Evolutionary conservation across 2,113 vertebrate genomes (phyloP).

Genomic region (Actenoides hombroni): DNA sequence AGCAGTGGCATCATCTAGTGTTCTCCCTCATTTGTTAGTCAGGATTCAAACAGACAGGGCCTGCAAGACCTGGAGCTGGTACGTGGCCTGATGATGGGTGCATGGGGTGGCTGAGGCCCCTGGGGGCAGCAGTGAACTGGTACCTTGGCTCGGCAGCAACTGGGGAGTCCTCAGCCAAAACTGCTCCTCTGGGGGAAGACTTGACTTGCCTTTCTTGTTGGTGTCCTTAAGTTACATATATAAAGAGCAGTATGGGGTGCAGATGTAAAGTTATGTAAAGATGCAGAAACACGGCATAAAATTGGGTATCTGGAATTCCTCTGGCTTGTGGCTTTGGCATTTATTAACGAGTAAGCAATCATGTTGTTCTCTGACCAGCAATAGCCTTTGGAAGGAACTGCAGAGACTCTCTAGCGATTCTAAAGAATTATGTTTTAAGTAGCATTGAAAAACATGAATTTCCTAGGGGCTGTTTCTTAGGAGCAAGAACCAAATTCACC

Average conservation of each 20-base stretch:
- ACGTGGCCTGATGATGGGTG: rapidly evolving
- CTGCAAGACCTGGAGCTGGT: background rate
- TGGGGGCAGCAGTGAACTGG: background rate
- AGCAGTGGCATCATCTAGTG: background rate
- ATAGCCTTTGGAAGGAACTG: slow-evolving; percentile 4
- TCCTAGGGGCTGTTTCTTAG: slow-evolving; percentile 38
- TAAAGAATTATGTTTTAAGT: slow-evolving; percentile 29
- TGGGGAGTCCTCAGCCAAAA: background rate
- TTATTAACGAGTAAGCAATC: slow-evolving; percentile 2
- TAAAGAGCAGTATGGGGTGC: background rate
- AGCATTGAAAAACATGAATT: background rate
- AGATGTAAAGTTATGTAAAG: background rate
- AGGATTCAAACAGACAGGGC: background rate
- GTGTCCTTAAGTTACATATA: background rate
- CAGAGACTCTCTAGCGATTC: background rate
- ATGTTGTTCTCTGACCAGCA: slow-evolving; percentile 14
- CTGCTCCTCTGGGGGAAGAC: background rate
- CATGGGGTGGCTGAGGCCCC: rapidly evolving
- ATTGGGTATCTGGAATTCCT: background rate
- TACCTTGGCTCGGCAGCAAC: rapidly evolving
- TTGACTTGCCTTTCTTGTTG: background rate
- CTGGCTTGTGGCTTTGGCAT: slow-evolving; percentile 20
- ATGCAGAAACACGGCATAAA: background rate
- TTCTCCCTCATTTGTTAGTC: background rate
- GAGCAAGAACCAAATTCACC: background rate